phyloP scores from a whole-genome alignment of 2,113 vertebrate genomes.

The Periophthalmus modestus region DNA sequence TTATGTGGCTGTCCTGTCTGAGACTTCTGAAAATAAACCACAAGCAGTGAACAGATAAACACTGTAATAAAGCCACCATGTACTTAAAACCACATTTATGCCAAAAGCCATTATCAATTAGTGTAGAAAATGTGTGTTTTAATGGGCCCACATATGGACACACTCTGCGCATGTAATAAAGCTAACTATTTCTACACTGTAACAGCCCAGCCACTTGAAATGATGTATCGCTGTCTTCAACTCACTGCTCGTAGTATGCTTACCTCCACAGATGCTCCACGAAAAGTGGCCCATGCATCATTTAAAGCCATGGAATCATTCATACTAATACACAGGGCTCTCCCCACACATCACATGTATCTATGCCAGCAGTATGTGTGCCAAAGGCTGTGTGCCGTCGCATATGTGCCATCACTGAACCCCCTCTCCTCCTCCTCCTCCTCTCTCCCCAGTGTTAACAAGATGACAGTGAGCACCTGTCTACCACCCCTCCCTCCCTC shows the following conservation, averaged over 20 bases:
- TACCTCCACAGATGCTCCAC: conserved; percentile 7
- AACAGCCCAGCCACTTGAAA: conserved; percentile 3
- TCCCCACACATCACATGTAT: conserved; percentile 26
- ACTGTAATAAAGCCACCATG: conserved; percentile 23
- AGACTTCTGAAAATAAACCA: neutral
- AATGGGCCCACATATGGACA: neutral
- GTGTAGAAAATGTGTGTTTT: neutral
- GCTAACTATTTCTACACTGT: neutral
- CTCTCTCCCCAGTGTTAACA: conserved; percentile 59
- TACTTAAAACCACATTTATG: conserved; percentile 38
- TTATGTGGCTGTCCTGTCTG: neutral
- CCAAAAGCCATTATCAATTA: conserved; percentile 41
- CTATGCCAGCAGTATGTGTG: conserved; percentile 39
- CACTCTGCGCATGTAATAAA: conserved; percentile 2
- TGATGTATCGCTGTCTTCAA: conserved; percentile 4
- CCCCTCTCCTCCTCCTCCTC: no score
- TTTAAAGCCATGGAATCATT: conserved; percentile 15
- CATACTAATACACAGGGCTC: neutral
- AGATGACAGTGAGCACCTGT: conserved; percentile 69
- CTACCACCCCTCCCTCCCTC: conserved; percentile 17
- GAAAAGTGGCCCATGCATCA: conserved; percentile 1
- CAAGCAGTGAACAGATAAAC: neutral
- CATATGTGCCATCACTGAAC: conserved; percentile 56
- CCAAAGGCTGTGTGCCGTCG: conserved; percentile 62
- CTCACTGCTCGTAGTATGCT: neutral